Base-by-base conservation (phyloP, 2,888 invertebrate genomes). In the Pachymerium ferrugineum region DNA sequence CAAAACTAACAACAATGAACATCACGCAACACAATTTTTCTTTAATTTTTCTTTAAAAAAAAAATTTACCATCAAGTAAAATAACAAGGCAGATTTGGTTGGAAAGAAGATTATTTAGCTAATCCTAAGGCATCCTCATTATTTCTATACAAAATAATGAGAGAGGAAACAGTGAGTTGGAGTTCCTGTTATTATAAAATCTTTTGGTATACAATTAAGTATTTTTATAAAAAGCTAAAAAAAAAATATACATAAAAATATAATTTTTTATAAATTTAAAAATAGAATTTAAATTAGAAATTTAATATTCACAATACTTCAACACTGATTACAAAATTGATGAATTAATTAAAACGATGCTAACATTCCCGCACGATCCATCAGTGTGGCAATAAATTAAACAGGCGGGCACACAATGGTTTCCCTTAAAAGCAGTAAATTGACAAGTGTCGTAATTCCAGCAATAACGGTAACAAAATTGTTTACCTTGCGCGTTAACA, bases 1-100 rank as follows among this genome's bases (percentile, higher is more conserved):
- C n/a, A 62, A 62, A 62, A 62, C 62, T 62, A 62, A 62, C 62
- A 62, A 62, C 62, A 62, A 28, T 62, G 25, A 62, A 62, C 62
- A 62, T 28, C 38, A 38, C 38, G 28, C 62, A 62, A 62, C 62
- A 28, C 62, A 62, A 62, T n/a, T n/a, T n/a, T n/a, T n/a, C n/a
- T n/a, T n/a, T n/a, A n/a, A n/a, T n/a, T n/a, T n/a, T n/a, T n/a
- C 62, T 62, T 62, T 62, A 25, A 2, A 25, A 62, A 62, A 6
- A 62, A 10, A 54, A 4, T n/a, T n/a, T n/a, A n/a, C n/a, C n/a
- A n/a, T n/a, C n/a, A 12, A 6, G 47, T n/a, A 62, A 62, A 62
- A 62, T 62, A 62, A 62, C 62, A 62, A 62, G 62, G 62, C 28
- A 25, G 62, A 28, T 62, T 62, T 62, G 1, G 14, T 62, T 28